phyloP scores from a whole-genome alignment of 1,140 invertebrate genomes.

The Philopotamus ludificatus region DNA sequence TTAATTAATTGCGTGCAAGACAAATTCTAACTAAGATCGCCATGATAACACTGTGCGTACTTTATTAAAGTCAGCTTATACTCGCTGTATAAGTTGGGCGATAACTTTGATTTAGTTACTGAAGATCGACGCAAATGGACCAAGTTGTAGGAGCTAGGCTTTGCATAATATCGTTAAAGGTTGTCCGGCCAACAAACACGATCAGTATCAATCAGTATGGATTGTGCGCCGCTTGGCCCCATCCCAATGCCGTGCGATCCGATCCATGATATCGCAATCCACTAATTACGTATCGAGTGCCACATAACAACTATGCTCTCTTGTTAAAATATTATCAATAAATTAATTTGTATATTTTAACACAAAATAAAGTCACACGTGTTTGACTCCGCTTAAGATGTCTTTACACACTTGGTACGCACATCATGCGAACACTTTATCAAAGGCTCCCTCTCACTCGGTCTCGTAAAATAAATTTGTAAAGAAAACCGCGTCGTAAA shows the following conservation, averaged over 20 bases:
- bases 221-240: too few species aligned
- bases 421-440: neutral
- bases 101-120: constrained; percentile 33
- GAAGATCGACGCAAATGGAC: constrained; percentile 28
- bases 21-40: too few species aligned
- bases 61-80: constrained; percentile 16
- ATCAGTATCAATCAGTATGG: neutral
- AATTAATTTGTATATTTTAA: neutral
- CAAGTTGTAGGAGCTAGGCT: constrained; percentile 13
- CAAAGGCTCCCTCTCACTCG: neutral
- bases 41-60: too few species aligned
- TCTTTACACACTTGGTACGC: constrained; percentile 1
- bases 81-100: constrained; percentile 23
- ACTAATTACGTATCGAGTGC: too few species aligned
- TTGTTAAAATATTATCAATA: neutral
- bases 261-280: too few species aligned
- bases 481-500: too few species aligned
- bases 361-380: neutral
- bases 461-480: neutral
- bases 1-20: too few species aligned
- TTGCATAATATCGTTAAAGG: constrained; percentile 7
- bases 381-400: neutral
- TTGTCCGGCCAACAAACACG: neutral
- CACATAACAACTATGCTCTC: too few species aligned
- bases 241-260: too few species aligned